Evolutionary conservation across 1,140 invertebrate genomes (phyloP), one percentile per base, ranked within the genome.

Genomic region (Dendrolimus kikuchii): DNA sequence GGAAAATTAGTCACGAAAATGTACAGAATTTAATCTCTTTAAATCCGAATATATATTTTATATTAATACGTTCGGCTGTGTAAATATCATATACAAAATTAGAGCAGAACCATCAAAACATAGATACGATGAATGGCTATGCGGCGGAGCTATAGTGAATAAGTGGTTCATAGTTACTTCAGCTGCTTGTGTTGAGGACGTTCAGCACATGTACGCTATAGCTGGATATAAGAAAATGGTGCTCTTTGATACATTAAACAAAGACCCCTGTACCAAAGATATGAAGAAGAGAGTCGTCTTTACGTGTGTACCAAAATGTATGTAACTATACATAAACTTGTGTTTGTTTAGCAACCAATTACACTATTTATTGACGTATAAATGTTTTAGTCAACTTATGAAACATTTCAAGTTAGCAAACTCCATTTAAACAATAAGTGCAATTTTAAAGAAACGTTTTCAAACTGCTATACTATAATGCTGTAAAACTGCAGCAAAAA

Each of bases 111-210:
- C 50, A 5, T 66, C 68, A 2, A 48, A 57, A 5, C 59, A 56
- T 10, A 53, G 51, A 5, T 78, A 78, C 42, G 63, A 72, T 9
- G 39, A 50, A 2, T 78, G 76, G 73, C 41, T 74, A 4, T 79
- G 76, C 40, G 76, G 73, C 0, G 76, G 71, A 0, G 69, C 68
- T 0, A 51, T 79, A 7, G 63, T 77, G 0, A 55, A 48, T 4
- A 38, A 51, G 0, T 42, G 53, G 40, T 71, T 52, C 9, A 59
- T 79, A 6, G 48, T 78, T 5, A 78, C 73, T 0, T 68, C 76
- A 7, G 73, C 76, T 4, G 76, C 76, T 0, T 78, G 76, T 37
- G 62, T 76, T 0, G 66, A 69, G 45, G 76, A 78, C 8, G 70
- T 79, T 3, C 40, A 58, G 5, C 48, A 69, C 43, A 60, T 75